Conservation (phyloP, 1,140 invertebrate genomes). For the Micrasema longulum region DNA sequence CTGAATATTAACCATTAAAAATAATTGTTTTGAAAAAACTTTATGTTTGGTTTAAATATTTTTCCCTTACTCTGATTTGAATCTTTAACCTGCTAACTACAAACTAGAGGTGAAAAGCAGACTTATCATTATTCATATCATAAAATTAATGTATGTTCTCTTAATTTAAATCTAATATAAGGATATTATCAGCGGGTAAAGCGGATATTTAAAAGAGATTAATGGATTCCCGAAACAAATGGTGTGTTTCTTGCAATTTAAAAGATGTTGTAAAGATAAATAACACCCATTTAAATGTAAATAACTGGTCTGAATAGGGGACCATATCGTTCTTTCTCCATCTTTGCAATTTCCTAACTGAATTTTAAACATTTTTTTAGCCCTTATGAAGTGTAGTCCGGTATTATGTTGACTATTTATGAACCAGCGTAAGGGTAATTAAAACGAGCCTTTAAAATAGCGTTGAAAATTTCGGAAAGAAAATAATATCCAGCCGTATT, state of each 20-base stretch:
- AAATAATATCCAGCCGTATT: too few relatives aligned
- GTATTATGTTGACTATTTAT: neutral
- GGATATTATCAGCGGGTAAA: neutral
- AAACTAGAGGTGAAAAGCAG: too few relatives aligned
- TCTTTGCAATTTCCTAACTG: slow-evolving; percentile 36
- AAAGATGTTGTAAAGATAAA: slow-evolving; percentile 39
- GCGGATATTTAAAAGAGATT: slow-evolving; percentile 33
- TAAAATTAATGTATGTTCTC: too few relatives aligned
- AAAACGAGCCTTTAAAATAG: too few relatives aligned
- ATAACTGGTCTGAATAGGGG: slow-evolving; percentile 30
- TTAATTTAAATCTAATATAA: neutral
- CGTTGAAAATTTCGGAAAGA: too few relatives aligned
- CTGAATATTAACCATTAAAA: too few relatives aligned
- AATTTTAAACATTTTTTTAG: slow-evolving; percentile 22
- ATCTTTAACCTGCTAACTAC: too few relatives aligned
- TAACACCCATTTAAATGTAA: slow-evolving; percentile 42
- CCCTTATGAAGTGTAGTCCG: slow-evolving; percentile 13
- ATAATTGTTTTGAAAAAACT: too few relatives aligned
- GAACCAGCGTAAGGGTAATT: too few relatives aligned
- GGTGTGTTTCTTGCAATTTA: slow-evolving; percentile 28
- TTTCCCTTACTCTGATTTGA: too few relatives aligned
- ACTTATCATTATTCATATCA: too few relatives aligned
- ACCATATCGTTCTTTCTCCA: slow-evolving; percentile 23
- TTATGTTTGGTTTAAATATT: too few relatives aligned
- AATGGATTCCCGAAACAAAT: slow-evolving; percentile 36